Conservation (phyloP, 2,113 vertebrate species). For the Anthoscopus minutus region DNA sequence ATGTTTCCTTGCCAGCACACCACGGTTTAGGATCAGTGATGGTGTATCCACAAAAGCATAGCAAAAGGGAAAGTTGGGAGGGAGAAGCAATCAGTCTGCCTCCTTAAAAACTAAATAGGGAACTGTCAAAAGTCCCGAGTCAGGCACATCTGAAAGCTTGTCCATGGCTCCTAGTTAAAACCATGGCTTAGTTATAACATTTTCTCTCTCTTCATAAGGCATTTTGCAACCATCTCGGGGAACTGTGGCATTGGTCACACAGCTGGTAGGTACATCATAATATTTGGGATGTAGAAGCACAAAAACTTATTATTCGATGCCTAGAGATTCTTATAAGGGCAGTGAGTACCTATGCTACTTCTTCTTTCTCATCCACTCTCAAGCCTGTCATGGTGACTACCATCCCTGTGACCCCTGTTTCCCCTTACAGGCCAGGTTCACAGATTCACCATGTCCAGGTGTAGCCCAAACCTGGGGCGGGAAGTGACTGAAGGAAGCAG, state of each 20-base stretch:
- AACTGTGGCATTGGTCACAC: neutral
- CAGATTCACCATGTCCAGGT: neutral
- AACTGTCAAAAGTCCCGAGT: neutral
- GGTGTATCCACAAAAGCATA: neutral
- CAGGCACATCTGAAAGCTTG: neutral
- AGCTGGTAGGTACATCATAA: neutral
- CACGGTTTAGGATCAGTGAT: neutral
- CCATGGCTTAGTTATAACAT: neutral
- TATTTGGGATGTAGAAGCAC: neutral
- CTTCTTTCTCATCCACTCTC: neutral
- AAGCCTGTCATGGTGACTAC: neutral
- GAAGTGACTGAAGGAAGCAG: neutral
- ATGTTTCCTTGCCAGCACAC: neutral
- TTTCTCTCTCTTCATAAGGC: neutral
- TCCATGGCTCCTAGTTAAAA: neutral
- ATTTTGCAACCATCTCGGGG: accelerated
- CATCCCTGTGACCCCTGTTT: neutral
- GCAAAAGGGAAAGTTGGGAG: neutral
- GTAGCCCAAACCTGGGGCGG: neutral
- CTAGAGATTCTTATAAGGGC: neutral
- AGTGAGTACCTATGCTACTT: neutral
- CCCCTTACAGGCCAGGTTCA: neutral
- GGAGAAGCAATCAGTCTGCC: neutral
- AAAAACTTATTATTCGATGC: neutral
- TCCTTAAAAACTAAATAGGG: neutral